Evolutionary conservation across 2,113 vertebrate species (phyloP), one percentile per base, ranked within the genome.

Genomic region (Steatornis caripensis): DNA sequence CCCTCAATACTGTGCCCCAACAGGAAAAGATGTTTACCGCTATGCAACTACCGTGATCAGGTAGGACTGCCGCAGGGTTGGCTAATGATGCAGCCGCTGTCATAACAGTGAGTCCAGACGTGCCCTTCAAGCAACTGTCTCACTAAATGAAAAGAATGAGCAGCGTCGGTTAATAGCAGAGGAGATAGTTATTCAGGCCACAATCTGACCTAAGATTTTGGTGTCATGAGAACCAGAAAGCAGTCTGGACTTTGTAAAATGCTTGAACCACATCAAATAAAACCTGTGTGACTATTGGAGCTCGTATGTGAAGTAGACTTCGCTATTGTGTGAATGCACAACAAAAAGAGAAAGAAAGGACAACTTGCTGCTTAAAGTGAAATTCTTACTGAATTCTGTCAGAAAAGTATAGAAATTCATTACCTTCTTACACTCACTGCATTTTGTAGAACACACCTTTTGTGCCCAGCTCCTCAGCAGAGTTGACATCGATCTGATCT

Each of bases 141-240:
- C 55, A 36, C 75, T 92, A 89, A 95, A 88, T 41, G 55, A 89
- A 91, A 96, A 90, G 93, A 89, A 77, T 10, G 45, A 97, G 83
- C 69, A 69, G 48, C 43, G 65, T n/a, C 10, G 7, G 61, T 15
- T 88, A 76, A 88, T 37, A 93, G 77, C 41, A 4, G 8, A 92
- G 58, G 65, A 93, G 76, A 61, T 1, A 64, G 74, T 70, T 79
- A 95, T 71, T 87, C 77, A 81, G 93, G 88, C 79, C 95, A 93
- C 74, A 65, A 9, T 87, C 70, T 88, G 88, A 95, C 91, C 95
- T 72, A 69, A 53, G 64, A 14, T 76, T 48, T 46, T 65, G 51
- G 80, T 94, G 91, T 79, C 91, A 74, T 5, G 75, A 93, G 84
- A 90, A 82, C 64, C 86, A 96, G 89, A 97, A 92, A 82, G 72